Evolutionary conservation across 2,797 vertebrate genomes (phyloP).

Genomic region (Ptychobarbus kaznakovi): DNA sequence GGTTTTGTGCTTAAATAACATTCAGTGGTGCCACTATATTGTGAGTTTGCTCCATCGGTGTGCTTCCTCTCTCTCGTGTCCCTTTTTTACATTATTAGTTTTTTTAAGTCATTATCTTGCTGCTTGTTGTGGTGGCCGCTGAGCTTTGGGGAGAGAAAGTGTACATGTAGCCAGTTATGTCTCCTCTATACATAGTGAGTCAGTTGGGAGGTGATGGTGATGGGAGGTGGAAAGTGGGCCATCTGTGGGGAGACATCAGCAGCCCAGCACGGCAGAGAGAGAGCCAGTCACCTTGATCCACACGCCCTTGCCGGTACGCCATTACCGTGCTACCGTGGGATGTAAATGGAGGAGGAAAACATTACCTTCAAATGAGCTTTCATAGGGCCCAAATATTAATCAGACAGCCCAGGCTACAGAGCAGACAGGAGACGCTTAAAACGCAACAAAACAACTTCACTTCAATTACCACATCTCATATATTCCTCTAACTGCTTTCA

Average conservation of each 20-base stretch:
- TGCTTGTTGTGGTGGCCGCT: conserved; percentile 14
- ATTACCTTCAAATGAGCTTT: conserved; percentile 80
- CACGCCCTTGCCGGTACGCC: conserved; percentile 82
- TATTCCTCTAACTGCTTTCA: conserved; percentile 17
- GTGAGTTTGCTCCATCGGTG: neutral
- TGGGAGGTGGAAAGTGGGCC: conserved; percentile 67
- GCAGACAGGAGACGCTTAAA: conserved; percentile 50
- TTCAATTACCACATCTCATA: conserved; percentile 37
- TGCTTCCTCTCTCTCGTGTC: neutral
- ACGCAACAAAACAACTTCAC: conserved; percentile 45
- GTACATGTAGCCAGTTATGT: conserved; percentile 38
- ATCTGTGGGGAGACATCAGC: conserved; percentile 85
- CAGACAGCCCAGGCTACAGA: conserved; percentile 57
- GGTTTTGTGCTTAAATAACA: neutral
- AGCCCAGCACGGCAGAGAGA: conserved; percentile 78
- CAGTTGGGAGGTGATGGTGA: conserved; percentile 52
- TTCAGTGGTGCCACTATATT: neutral
- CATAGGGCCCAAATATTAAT: conserved; percentile 71
- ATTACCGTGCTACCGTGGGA: conserved; percentile 79
- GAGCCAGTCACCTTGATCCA: conserved; percentile 84
- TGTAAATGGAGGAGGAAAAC: conserved; percentile 77
- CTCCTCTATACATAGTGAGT: conserved; percentile 46
- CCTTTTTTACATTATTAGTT: conserved; percentile 17
- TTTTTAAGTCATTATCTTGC: conserved; percentile 23
- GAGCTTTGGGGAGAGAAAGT: conserved; percentile 30